Base-by-base conservation (phyloP, 2,888 invertebrate species). In the Trachelus stipa region DNA sequence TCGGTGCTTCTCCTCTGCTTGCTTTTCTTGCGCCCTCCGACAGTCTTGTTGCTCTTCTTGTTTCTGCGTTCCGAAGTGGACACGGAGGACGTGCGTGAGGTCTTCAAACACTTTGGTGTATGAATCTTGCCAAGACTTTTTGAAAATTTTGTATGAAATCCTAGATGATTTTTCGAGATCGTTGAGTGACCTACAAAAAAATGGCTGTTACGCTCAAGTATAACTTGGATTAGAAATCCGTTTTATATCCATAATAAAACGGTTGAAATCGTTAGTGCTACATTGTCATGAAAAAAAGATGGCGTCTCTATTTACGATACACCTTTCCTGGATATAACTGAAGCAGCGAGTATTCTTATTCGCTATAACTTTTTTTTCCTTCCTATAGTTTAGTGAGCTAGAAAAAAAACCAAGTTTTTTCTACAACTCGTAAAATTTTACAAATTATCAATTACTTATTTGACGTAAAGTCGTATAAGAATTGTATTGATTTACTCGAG, bases 201-300 rank as follows among this genome's bases (percentile, higher is more conserved):
- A 56, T 56, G 15, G 15, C 23, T 9, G 56, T 56, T 56, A 56
- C 15, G 23, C 40, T 40, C 40, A 23, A 40, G 40, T 23, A 40
- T 40, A 40, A 9, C 23, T 56, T 23, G 23, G 23, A 56, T 23
- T 23, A 56, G 9, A 56, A 56, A 56, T 56, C 9, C 23, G 23
- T 56, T 56, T 56, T 56, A 56, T 23, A 23, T 9, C 9, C 56
- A 56, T 1, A 1, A 23, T 23, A 23, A 81, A 83, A 82, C 82
- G 77, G 81, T 68, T 73, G 75, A 77, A 78, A 80, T 87, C 84
- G 84, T 87, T 87, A 87, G 81, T 79, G 73, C 34, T 40, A 74
- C 81, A 87, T 87, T 87, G 87, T 85, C 75, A 78, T 23, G 12
- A 35, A 73, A 34, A 34, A 73, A 33, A 76, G 75, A 40, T 56